These are phyloP conservation scores for Drosophila nasuta DNA, from an alignment of 1,140 invertebrate species.

Conservation along the genomic window DNA sequence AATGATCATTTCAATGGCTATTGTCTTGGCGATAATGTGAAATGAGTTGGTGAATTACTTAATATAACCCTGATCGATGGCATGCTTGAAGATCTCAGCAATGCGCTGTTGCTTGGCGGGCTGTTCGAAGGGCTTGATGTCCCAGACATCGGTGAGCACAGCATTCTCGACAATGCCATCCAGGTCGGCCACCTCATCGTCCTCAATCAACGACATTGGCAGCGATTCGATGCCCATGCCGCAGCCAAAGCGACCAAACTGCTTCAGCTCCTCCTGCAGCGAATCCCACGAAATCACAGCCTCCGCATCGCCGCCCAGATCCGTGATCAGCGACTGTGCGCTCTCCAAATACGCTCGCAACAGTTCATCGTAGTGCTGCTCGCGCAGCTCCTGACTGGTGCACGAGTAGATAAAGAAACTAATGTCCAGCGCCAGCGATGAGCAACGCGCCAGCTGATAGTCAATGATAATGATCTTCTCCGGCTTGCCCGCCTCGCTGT, in stretches of 20 bases:
- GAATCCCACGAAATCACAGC: constrained; percentile 86
- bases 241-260: constrained; percentile 87
- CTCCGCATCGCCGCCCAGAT: constrained; percentile 87
- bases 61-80: constrained; percentile 87
- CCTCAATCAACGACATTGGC: constrained; percentile 87
- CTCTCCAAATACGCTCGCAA: constrained; percentile 87
- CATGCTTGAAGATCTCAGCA: constrained; percentile 88
- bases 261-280: constrained; percentile 86
- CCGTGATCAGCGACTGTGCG: constrained; percentile 86
- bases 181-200: constrained; percentile 87
- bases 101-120: constrained; percentile 86
- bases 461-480: constrained; percentile 88
- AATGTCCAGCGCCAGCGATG: constrained; percentile 87
- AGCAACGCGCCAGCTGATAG: constrained; percentile 88
- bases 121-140: constrained; percentile 86
- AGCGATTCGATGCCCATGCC: constrained; percentile 88
- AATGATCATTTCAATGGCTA: constrained; percentile 1
- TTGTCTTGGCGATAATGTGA: constrained; percentile 8
- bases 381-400: constrained; percentile 86
- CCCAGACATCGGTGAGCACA: constrained; percentile 86
- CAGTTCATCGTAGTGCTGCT: constrained; percentile 86
- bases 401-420: constrained; percentile 88
- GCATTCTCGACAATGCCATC: constrained; percentile 86
- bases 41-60: constrained; percentile 59
- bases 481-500: constrained; percentile 79